These are phyloP conservation scores for Poecilia velifera DNA, from an alignment of 2,797 vertebrate genomes.

Conservation along the genomic window DNA sequence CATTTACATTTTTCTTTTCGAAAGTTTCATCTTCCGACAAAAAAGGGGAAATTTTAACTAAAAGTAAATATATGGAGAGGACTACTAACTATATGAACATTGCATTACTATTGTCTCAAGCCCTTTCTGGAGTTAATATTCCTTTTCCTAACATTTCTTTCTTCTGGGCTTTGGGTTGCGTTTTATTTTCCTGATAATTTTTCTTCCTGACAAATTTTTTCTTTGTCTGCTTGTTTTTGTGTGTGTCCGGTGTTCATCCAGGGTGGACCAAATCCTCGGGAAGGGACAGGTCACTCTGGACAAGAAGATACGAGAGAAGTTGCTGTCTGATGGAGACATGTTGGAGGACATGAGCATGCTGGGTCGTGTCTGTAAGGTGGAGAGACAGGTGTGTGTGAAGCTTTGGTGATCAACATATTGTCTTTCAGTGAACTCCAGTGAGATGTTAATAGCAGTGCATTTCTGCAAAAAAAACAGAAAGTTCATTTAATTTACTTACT, in stretches of 20 bases:
- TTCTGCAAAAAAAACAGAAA: not conserved
- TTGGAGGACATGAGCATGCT: conserved; percentile 96
- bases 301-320: conserved; percentile 93
- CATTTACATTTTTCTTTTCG: not conserved
- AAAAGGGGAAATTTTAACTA: not conserved
- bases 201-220: conserved; percentile 1
- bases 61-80: not conserved
- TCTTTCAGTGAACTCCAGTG: not conserved
- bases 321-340: conserved; percentile 88
- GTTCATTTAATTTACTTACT: not conserved
- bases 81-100: not conserved
- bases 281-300: conserved; percentile 95
- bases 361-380: conserved; percentile 95
- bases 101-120: not conserved
- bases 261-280: conserved; percentile 97
- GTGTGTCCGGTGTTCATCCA: conserved; percentile 60
- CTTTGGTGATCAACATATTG: not conserved
- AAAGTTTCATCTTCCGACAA: not conserved
- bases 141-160: conserved; percentile 1
- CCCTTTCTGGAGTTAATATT: not conserved
- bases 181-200: not conserved
- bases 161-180: conserved; percentile 12
- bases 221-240: conserved; percentile 14
- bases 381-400: conserved; percentile 88
- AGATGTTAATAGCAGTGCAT: not conserved